Conservation (phyloP, 1,140 invertebrate genomes). For the Lethrus apterus region DNA sequence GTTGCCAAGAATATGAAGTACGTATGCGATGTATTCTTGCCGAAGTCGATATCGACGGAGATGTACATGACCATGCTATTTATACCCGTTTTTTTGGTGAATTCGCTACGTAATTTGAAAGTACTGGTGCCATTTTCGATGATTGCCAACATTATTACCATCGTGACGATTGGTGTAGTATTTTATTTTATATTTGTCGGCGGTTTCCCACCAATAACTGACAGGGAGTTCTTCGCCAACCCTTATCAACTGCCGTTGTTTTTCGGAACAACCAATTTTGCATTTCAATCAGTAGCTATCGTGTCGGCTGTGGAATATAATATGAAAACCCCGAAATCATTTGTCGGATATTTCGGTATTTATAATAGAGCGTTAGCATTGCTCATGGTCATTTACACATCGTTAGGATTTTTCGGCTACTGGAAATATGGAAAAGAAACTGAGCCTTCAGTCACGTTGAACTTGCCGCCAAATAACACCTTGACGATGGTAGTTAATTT, state of each 20-base stretch:
- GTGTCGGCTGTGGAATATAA: constrained; percentile 82
- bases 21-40: not conserved
- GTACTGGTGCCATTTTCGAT: constrained; percentile 5
- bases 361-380: constrained; percentile 70
- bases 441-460: constrained; percentile 60
- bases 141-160: not conserved
- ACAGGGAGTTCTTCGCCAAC: not conserved
- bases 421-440: constrained; percentile 60
- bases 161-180: not conserved
- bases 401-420: constrained; percentile 73
- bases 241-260: not conserved
- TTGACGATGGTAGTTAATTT: not conserved
- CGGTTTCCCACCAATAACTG: not conserved
- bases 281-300: no score
- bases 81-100: not conserved
- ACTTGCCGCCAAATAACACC: constrained; percentile 55
- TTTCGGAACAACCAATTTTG: constrained; percentile 8
- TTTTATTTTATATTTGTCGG: constrained; percentile 11
- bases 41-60: not conserved
- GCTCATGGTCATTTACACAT: constrained; percentile 61
- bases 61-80: not conserved
- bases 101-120: constrained; percentile 4
- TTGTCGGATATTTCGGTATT: constrained; percentile 64
- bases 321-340: constrained; percentile 71
- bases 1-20: constrained; percentile 2